Base-by-base conservation (phyloP, 2,797 vertebrate genomes). In the Schizopygopsis malacanthus region DNA sequence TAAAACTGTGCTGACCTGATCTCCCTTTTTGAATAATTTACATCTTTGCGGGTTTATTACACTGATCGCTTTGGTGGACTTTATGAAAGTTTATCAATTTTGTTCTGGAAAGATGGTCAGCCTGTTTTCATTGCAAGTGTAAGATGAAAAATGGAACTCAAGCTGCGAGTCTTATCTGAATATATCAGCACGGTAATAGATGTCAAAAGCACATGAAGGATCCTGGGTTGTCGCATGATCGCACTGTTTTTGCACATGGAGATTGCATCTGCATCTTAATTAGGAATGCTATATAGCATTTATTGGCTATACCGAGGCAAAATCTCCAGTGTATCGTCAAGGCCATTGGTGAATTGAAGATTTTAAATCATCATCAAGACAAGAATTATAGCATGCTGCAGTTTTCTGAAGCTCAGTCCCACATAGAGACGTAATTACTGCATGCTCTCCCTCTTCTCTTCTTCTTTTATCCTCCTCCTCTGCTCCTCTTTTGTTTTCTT, bases 381-480 rank as follows among this genome's bases (percentile, higher is more conserved):
- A 52, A 41, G 45, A 67, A 76, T 76, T 67, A 83, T 28, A 15
- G 72, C 72, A 83, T 77, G 33, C 43, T 76, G 82, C 82, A 83
- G 82, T 76, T 83, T 76, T 77, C 82, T 83, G 33, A 77, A 67
- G 72, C 59, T 45, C 39, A 28, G 39, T 83, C 72, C 59, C 82
- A 65, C 45, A 65, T 20, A 76, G 56, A 22, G 12, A 52, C 4
- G 25, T 22, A 79, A 79, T 79, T 79, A 70, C 65, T 70, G 20
- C 65, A 39, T 0, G 12, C 18, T 54, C 39, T 69, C 65, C 20
- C 47, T 70, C 65, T 56, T 52, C 56, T 65, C 22, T 50, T 63
- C 45, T 71, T 65, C 43, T 39, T 61, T 28, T 77, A 41, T 72
- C 39, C 73, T 75, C 18, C 25, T 79, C 39, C 6, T 10, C 45